Percentiles rank a stretch among this genome's conserved stretches.
These are phyloP conservation scores for Heliconius hortense DNA, from an alignment of 2,888 invertebrate species.

Conservation along the genomic window DNA sequence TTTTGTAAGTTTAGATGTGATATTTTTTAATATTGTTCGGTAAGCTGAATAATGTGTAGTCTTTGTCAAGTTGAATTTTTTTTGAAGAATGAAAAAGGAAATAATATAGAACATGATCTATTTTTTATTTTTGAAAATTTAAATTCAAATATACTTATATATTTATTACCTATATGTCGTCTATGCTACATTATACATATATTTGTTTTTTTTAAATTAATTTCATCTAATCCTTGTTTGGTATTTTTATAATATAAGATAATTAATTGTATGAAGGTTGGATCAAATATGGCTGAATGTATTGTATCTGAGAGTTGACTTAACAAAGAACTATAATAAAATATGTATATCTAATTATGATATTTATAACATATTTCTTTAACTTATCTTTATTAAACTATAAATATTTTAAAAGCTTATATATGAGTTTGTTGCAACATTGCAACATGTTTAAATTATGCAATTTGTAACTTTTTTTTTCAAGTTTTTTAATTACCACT, in stretches of 20 bases:
- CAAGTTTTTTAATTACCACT: too few species aligned
- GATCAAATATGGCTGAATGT: conserved; percentile 32
- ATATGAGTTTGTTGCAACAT: neutral
- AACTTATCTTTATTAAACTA: neutral
- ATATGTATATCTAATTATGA: conserved; percentile 16
- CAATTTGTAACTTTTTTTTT: neutral
- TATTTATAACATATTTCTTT: neutral
- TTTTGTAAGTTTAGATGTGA: conserved; percentile 11
- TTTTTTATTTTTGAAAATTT: neutral
- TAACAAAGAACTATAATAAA: conserved; percentile 19
- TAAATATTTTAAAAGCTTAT: neutral
- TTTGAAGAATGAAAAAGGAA: too few species aligned
- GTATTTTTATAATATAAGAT: conserved; percentile 31
- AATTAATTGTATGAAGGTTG: conserved; percentile 24
- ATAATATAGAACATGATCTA: too few species aligned
- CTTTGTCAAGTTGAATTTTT: neutral
- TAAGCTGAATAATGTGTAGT: neutral
- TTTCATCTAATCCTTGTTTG: conserved; percentile 17
- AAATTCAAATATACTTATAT: neutral
- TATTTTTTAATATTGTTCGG: neutral
- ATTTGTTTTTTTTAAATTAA: neutral
- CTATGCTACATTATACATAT: neutral
- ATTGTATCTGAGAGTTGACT: conserved; percentile 24
- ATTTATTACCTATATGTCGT: neutral
- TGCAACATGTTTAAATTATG: neutral